These are phyloP conservation scores for Apis mellifera DNA, from an alignment of 1,140 invertebrate species.

Conservation along the genomic window Amel_HAv3.1 CM009934.2:5789501-5790000, in stretches of 20 bases:
- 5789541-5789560: not conserved
- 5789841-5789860: not conserved
- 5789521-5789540: not conserved
- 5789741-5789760: constrained; percentile 47
- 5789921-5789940: not conserved
- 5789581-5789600: not conserved
- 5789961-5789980: not conserved
- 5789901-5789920: too few species aligned
- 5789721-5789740: constrained; percentile 21
- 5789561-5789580: not conserved
- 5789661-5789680: too few species aligned
- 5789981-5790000: not conserved
- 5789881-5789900: too few species aligned
- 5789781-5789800: not conserved
- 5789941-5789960: constrained; percentile 1
- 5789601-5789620: not conserved
- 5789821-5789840: not conserved
- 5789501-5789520: not conserved
- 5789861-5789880: not conserved
- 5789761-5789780: constrained; percentile 44
- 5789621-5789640: not conserved
- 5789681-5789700: not conserved
- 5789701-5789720: constrained; percentile 5
- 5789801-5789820: not conserved
- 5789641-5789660: not conserved